Conservation (phyloP, 2,888 invertebrate genomes). For the Sinodicranocentrus sp. region DNA sequence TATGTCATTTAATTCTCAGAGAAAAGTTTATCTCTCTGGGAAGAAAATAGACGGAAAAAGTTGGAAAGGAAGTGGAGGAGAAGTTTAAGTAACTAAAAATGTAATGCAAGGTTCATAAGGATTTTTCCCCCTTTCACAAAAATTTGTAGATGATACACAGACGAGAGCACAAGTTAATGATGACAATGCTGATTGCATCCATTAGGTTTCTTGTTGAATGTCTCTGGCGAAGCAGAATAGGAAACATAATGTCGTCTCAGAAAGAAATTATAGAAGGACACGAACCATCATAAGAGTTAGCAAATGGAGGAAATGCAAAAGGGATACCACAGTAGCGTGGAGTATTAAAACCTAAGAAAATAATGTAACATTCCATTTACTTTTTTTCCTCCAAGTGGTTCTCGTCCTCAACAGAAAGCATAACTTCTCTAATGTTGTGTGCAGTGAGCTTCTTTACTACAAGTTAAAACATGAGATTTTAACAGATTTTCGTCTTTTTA, state of each 20-base stretch:
- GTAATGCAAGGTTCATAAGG: constrained; percentile 6
- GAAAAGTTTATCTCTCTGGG: constrained; percentile 16
- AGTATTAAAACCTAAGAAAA: background rate
- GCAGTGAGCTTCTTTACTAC: background rate
- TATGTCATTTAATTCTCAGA: constrained; percentile 43
- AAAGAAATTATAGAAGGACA: constrained; percentile 44
- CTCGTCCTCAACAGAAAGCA: no score
- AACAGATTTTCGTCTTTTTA: constrained; percentile 14
- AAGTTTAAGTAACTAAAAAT: constrained; percentile 36
- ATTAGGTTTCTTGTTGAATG: constrained; percentile 46
- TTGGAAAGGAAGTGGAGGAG: constrained; percentile 16
- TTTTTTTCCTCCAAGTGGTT: background rate
- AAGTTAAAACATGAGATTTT: background rate
- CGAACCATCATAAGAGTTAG: constrained; percentile 10
- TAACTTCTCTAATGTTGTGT: no score
- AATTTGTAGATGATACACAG: constrained; percentile 29
- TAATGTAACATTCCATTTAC: background rate
- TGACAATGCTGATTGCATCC: constrained; percentile 55
- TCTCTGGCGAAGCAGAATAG: constrained; percentile 15
- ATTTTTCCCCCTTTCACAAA: constrained; percentile 35
- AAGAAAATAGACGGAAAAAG: constrained; percentile 28
- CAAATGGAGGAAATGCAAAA: background rate
- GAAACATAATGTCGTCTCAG: constrained; percentile 14
- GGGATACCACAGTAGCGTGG: background rate
- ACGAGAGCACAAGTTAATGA: constrained; percentile 55